phyloP scores from a whole-genome alignment of 2,113 vertebrate genomes.

The Hirundichthys speculiger region DNA sequence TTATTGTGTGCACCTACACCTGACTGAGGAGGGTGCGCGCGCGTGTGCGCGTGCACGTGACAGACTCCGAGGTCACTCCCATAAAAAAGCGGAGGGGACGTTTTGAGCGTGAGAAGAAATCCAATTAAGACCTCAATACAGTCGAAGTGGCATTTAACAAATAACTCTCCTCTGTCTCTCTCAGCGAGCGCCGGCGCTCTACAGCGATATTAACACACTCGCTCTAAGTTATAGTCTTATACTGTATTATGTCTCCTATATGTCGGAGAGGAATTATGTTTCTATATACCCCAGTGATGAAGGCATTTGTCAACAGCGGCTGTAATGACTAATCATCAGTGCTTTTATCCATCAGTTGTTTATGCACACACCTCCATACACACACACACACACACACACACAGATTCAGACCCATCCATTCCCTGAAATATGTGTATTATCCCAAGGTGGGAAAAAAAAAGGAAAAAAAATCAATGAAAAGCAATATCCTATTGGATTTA shows the following conservation, averaged over 20 bases:
- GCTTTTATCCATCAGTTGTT: constrained; percentile 63
- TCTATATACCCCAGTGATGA: constrained; percentile 59
- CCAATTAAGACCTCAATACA: constrained; percentile 68
- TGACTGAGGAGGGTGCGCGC: neutral
- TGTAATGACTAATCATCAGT: constrained; percentile 62
- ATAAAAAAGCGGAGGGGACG: constrained; percentile 58
- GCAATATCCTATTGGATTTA: constrained; percentile 81
- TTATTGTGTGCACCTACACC: neutral
- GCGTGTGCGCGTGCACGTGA: constrained; percentile 4
- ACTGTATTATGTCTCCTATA: constrained; percentile 60
- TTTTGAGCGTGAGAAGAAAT: constrained; percentile 68
- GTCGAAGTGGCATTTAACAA: constrained; percentile 70
- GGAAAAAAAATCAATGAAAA: constrained; percentile 76
- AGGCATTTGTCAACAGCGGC: constrained; percentile 60
- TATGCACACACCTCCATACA: constrained; percentile 39
- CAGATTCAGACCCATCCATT: constrained; percentile 20
- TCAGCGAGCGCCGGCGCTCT: constrained; percentile 5
- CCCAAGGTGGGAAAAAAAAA: constrained; percentile 52
- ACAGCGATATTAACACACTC: constrained; percentile 63
- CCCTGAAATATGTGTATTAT: constrained; percentile 68
- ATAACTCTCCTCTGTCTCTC: constrained; percentile 63
- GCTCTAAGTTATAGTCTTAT: constrained; percentile 71
- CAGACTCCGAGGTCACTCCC: constrained; percentile 65
- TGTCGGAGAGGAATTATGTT: constrained; percentile 60
- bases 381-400: neutral